These are phyloP conservation scores for Phrynocephalus vlangalii DNA, from an alignment of 2,797 vertebrate genomes.

Conservation along the genomic window DNA sequence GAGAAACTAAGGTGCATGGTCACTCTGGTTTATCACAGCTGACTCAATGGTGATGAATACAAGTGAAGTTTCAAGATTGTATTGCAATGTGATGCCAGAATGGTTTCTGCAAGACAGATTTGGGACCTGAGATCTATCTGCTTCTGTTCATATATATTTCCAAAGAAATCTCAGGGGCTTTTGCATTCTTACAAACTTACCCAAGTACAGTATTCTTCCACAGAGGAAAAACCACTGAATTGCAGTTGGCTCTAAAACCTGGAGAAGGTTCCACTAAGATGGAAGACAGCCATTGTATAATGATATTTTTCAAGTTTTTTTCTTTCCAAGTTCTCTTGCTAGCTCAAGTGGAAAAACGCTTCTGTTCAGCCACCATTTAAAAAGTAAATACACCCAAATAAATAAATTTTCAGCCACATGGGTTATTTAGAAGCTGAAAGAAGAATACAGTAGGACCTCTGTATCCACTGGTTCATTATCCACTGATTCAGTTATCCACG, in stretches of 20 bases:
- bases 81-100: neutral
- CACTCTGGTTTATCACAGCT: neutral
- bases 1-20: neutral
- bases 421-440: too few species aligned
- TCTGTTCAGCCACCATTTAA: neutral
- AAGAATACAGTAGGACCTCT: too few species aligned
- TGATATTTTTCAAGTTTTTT: neutral
- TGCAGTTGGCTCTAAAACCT: neutral
- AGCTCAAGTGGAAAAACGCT: neutral
- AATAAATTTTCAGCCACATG: neutral
- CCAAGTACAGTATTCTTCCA: neutral
- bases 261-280: constrained; percentile 6
- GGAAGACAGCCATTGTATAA: neutral
- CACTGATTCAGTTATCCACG: too few species aligned
- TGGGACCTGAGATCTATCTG: neutral
- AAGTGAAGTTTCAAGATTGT: neutral
- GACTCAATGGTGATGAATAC: too few species aligned
- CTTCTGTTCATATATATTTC: neutral
- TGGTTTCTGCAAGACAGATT: neutral
- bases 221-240: neutral
- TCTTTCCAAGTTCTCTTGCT: neutral
- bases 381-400: neutral
- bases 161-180: neutral
- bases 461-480: too few species aligned
- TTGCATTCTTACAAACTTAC: neutral